Evolutionary conservation across 2,113 vertebrate species (phyloP).

Genomic region (Pomatorhinus ruficollis): DNA sequence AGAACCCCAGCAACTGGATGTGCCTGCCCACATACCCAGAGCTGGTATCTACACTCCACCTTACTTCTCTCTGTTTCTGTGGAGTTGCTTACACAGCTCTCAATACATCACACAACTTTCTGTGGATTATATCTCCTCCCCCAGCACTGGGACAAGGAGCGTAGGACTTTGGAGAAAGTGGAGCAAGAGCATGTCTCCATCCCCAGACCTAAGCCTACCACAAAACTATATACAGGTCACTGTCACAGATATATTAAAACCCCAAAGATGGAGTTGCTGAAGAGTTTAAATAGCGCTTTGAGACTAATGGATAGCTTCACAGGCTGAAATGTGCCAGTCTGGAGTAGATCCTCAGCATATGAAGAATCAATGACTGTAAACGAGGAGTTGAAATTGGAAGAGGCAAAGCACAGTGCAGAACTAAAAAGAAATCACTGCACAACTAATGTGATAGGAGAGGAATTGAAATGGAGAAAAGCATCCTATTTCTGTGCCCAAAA

Average conservation of each 20-base stretch:
- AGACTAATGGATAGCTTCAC: slow-evolving; percentile 44
- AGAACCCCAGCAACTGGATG: background rate
- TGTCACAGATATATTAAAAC: background rate
- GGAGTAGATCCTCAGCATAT: slow-evolving; percentile 30
- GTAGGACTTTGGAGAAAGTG: background rate
- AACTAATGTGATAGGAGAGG: slow-evolving; percentile 52
- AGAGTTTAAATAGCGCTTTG: background rate
- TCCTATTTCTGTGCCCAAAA: slow-evolving; percentile 44
- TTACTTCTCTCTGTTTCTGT: background rate
- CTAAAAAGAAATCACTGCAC: slow-evolving; percentile 64
- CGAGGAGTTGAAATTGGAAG: slow-evolving; percentile 65
- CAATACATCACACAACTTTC: background rate
- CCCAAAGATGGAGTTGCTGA: background rate
- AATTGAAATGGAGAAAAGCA: slow-evolving; percentile 49
- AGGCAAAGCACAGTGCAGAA: slow-evolving; percentile 67
- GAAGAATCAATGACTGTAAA: slow-evolving; percentile 70
- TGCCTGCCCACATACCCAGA: background rate
- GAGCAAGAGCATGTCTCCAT: background rate
- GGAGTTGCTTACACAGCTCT: background rate
- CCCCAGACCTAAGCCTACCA: background rate
- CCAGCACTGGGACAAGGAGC: background rate
- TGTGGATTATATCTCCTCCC: background rate
- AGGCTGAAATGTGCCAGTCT: slow-evolving; percentile 39
- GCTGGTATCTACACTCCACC: background rate
- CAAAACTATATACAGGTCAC: background rate